Conservation (phyloP, 2,113 vertebrate genomes). For the Sphaerodactylus townsendi region DNA sequence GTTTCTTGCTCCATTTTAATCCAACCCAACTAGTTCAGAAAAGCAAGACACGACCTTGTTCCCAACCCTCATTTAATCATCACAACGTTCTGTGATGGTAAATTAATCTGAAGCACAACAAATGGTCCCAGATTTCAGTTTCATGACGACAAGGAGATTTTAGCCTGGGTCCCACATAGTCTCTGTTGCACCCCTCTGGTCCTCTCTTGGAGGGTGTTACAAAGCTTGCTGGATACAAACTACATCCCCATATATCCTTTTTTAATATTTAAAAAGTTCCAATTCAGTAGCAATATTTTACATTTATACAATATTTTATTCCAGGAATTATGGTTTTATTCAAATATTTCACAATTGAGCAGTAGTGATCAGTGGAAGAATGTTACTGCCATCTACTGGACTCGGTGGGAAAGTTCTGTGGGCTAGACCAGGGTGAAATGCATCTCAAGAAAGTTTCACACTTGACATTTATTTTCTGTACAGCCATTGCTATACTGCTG, state of each 20-base stretch:
- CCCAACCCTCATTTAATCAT: neutral
- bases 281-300: neutral
- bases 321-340: neutral
- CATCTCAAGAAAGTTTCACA: fast-evolving
- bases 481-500: neutral
- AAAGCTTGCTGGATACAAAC: neutral
- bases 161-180: neutral
- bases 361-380: slow-evolving; percentile 13
- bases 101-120: neutral
- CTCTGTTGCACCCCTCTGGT: no score
- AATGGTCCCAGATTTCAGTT: neutral
- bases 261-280: neutral
- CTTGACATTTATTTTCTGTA: neutral
- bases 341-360: neutral
- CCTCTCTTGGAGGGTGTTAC: neutral
- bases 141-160: neutral
- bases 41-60: neutral
- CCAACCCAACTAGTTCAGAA: neutral
- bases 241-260: neutral
- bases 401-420: neutral
- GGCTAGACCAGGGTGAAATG: neutral
- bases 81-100: neutral
- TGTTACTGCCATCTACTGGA: slow-evolving; percentile 63
- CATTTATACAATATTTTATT: neutral
- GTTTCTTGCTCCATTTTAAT: neutral